A percentile compares a stretch with the other conserved stretches of the same genome.
Conservation (phyloP, 2,888 invertebrate genomes). For the Colostygia pectinataria region DNA sequence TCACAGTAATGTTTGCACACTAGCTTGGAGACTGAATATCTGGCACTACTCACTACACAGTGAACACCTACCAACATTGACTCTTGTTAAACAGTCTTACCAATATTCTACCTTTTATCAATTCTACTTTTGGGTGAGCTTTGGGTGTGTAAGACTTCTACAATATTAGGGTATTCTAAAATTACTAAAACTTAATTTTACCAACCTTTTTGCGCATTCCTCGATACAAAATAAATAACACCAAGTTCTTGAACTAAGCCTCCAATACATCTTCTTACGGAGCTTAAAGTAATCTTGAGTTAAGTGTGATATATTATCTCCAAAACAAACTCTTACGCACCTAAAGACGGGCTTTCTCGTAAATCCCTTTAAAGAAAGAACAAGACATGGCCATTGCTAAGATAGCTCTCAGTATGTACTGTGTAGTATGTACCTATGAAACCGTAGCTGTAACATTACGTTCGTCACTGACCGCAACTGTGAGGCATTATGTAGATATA, state of each 20-base stretch:
- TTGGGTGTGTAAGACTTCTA: no score
- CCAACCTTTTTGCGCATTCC: conserved; percentile 36
- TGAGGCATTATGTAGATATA: no score
- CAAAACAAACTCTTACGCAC: conserved; percentile 62
- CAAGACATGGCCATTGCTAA: conserved; percentile 49
- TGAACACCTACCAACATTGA: no score
- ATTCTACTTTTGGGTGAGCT: no score
- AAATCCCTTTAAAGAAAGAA: conserved; percentile 55
- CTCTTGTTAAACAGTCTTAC: no score
- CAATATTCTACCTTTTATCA: no score
- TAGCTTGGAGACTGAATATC: no score
- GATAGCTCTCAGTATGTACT: conserved; percentile 15
- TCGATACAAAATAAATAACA: conserved; percentile 51
- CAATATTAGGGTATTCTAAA: not conserved
- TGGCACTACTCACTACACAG: no score
- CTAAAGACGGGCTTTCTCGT: conserved; percentile 42
- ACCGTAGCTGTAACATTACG: not conserved
- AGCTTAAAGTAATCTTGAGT: conserved; percentile 67
- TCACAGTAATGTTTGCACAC: no score
- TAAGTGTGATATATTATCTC: conserved; percentile 72
- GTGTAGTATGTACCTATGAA: no score
- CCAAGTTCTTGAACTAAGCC: conserved; percentile 54
- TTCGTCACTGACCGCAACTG: not conserved
- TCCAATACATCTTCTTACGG: conserved; percentile 64
- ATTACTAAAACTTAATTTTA: not conserved